phyloP scores from a whole-genome alignment of 2,888 invertebrate species.

The Dynastes hyllus region DNA sequence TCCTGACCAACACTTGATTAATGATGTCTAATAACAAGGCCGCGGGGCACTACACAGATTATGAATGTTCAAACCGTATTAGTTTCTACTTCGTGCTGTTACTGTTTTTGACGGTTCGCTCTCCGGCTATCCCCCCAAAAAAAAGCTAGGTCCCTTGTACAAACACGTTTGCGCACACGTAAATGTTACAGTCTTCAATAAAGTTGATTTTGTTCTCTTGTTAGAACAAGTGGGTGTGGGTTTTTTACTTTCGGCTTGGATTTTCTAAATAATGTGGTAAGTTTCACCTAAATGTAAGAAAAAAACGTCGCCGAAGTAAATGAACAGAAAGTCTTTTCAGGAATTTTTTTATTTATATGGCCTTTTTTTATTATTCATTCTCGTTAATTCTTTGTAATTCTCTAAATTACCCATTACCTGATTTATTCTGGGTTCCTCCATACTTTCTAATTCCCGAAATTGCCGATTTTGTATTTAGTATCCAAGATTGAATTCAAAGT shows the following conservation, averaged over 20 bases:
- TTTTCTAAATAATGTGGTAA: too few species aligned
- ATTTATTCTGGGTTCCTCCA: too few species aligned
- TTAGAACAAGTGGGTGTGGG: neutral
- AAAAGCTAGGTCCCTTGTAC: slow-evolving; percentile 36
- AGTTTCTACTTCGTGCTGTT: slow-evolving; percentile 64
- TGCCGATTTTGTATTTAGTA: too few species aligned
- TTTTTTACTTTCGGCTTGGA: neutral
- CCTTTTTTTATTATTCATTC: too few species aligned
- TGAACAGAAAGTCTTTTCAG: too few species aligned
- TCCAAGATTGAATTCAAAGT: too few species aligned
- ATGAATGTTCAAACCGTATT: slow-evolving; percentile 65
- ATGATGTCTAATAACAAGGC: slow-evolving; percentile 72
- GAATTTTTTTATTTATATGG: too few species aligned
- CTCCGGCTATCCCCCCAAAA: slow-evolving; percentile 3
- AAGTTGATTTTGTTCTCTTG: slow-evolving; percentile 26
- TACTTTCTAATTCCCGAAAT: too few species aligned
- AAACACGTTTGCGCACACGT: slow-evolving; percentile 31
- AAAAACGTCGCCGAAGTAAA: too few species aligned
- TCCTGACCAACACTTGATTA: slow-evolving; percentile 72
- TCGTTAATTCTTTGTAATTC: too few species aligned
- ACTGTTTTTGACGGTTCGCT: slow-evolving; percentile 65
- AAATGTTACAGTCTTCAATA: slow-evolving; percentile 25
- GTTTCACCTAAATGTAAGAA: too few species aligned
- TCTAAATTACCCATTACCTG: too few species aligned
- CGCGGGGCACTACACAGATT: slow-evolving; percentile 62